Evolutionary conservation across 2,797 vertebrate genomes (phyloP), one percentile per base, ranked within the genome.

Genomic region (Monodelphis domestica): DNA sequence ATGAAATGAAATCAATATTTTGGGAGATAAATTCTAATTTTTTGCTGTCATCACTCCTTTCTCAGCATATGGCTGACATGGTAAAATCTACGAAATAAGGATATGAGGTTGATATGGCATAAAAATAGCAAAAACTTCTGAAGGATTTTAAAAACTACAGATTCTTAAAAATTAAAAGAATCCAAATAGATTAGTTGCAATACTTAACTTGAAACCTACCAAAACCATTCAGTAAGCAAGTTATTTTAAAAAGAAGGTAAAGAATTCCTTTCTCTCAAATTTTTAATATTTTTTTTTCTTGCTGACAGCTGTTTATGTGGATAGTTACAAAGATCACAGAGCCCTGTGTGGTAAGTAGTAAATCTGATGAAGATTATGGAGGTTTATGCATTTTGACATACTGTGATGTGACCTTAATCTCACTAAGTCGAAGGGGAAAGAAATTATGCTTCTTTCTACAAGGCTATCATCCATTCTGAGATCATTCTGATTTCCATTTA

Each of bases 301-400:
- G 95, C 92, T 97, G 95, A 95, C 94, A 98, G 94, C 92, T 97
- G 92, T 95, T 98, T 94, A 78, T 95, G 53, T 93, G 97, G 96
- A 98, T 97, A 93, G 90, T 78, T 95, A 94, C 53, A 95, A 94
- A 98, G 91, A 97, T 97, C 97, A 90, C 87, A 93, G 38, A 90
- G 45, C 95, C 88, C 87, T 98, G 59, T 97, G 90, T 91, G 95
- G 91, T 97, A 98, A 97, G 95, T 96, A 97, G 95, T 97, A 98
- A 98, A 96, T 97, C 97, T 98, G 91, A 94, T 96, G 97, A 97
- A 98, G 91, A 97, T 97, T 97, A 97, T 96, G 7, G 78, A 95
- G 38, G 54, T 96, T 97, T 98, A 96, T 97, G 93, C 94, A 95
- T 97, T 97, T 97, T 97, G 97, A 94, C 94, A 96, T 97, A 95